Base-by-base conservation (phyloP, 2,797 vertebrate species). In the Synanceia verrucosa region DNA sequence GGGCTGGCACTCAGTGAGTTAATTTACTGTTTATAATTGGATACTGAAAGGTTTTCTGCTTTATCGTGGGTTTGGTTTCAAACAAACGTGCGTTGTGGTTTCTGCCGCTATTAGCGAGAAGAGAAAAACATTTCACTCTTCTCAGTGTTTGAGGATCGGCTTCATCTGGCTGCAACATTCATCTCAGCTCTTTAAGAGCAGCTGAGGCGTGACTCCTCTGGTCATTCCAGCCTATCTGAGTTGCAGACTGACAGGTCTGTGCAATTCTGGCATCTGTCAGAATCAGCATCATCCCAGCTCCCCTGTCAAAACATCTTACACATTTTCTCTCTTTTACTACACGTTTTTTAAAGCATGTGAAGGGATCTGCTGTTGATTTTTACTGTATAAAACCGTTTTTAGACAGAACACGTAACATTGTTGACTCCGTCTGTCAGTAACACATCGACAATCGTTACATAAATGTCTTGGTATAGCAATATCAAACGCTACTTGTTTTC, bases 181-280 rank as follows among this genome's bases (percentile, higher is more conserved):
- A 48, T 67, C 70, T 46, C 68, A 34, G 51, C 50, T 72, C 55
- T 78, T 70, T 56, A 52, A 12, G 64, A 77, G 63, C n/a, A 57
- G 66, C 75, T 16, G 65, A 65, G 69, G 78, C 75, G 18, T 29
- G 14, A 28, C 56, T 72, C 75, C 61, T 62, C 53, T 70, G 74
- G 67, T 84, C 83, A 62, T 75, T 73, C 58, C 79, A 76, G 63
- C 65, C 68, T 39, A 59, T 81, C 71, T 58, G 44, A 78, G 65
- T 59, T 68, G 47, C 62, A 70, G n/a, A 46, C 56, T 73, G 78
- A 80, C 80, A 60, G 73, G 29, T 68, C 73, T 39, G 65, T 47
- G 73, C 65, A 41, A 51, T 37, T 78, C 65, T 76, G 76, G 36
- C 76, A 69, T 62, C 70, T 78, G 82, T 74, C 84, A 81, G 31